Conservation (phyloP, 2,797 vertebrate genomes). For the Melanotaenia trifasciata region DNA sequence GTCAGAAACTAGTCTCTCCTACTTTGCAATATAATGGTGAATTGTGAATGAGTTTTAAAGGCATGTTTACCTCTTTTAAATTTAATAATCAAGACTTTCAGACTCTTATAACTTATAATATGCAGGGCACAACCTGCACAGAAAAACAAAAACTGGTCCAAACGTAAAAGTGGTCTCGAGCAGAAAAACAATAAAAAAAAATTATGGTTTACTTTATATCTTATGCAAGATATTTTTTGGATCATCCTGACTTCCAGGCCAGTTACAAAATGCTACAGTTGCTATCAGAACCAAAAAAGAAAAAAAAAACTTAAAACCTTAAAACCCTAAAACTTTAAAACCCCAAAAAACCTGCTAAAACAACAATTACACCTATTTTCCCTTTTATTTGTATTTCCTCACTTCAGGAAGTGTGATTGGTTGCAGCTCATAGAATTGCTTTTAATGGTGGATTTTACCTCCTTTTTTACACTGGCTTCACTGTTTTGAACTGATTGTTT, state of each 20-base stretch:
- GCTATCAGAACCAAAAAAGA: no score
- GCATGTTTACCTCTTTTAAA: not conserved
- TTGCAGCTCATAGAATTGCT: not conserved
- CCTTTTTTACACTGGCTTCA: not conserved
- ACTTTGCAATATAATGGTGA: not conserved
- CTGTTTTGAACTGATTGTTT: no score
- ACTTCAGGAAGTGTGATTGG: not conserved
- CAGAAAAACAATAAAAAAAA: not conserved
- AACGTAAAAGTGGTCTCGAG: not conserved
- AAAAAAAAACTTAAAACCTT: no score
- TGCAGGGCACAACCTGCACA: not conserved
- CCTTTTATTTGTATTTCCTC: not conserved
- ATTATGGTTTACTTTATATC: not conserved
- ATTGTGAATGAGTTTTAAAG: not conserved
- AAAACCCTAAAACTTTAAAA: no score
- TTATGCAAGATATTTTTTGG: no score
- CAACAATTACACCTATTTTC: not conserved
- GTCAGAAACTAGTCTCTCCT: not conserved
- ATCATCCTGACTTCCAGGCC: no score
- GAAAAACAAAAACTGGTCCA: not conserved
- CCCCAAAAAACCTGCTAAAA: no score
- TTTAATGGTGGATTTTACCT: not conserved
- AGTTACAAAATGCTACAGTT: no score
- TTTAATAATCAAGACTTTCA: not conserved
- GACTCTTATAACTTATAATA: not conserved